These are phyloP conservation scores for Otus sunia DNA, from an alignment of 2,113 vertebrate species.

Conservation along the genomic window DNA sequence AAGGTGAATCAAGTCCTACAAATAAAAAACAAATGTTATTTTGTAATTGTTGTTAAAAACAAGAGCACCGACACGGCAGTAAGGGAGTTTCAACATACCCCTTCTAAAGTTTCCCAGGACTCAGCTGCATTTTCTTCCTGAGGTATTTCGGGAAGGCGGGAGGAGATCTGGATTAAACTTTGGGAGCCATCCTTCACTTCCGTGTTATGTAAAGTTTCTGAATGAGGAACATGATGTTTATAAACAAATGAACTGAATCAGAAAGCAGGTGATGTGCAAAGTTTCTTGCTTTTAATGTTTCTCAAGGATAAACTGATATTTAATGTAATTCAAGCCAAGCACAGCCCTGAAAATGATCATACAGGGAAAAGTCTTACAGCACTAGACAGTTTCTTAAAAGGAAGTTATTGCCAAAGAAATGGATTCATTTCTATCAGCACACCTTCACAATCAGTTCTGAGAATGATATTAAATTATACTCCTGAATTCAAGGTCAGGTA, in stretches of 20 bases:
- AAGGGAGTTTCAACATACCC: constrained; percentile 70
- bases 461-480: not conserved
- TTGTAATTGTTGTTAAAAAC: not conserved
- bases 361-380: not conserved
- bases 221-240: constrained; percentile 11
- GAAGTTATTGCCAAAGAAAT: not conserved
- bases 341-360: not conserved
- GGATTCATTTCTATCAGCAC: not conserved
- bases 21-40: constrained; percentile 19
- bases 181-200: constrained; percentile 54
- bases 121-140: constrained; percentile 88
- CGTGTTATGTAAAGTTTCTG: constrained; percentile 38
- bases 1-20: constrained; percentile 89
- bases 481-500: not conserved
- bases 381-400: not conserved
- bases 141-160: constrained; percentile 87
- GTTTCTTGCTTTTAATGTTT: not conserved
- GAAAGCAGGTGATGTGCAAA: not conserved
- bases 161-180: constrained; percentile 73
- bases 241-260: not conserved
- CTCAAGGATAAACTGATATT: not conserved
- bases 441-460: not conserved
- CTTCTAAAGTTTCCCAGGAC: constrained; percentile 91
- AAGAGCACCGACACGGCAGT: not conserved
- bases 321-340: not conserved